phyloP scores from a whole-genome alignment of 2,888 invertebrate genomes.

The Lasioglossum marginatum region DNA sequence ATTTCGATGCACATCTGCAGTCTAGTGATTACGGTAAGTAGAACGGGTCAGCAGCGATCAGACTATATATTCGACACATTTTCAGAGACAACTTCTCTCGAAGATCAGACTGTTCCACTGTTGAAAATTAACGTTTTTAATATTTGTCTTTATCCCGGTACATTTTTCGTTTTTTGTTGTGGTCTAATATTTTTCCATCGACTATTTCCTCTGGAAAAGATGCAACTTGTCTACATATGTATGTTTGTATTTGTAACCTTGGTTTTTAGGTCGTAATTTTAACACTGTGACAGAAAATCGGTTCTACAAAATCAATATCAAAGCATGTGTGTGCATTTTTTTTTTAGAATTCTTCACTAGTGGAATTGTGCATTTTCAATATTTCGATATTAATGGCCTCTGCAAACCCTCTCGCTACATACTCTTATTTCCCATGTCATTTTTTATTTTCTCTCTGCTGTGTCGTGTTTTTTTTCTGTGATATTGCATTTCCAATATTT shows the following conservation, averaged over 20 bases:
- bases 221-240: not conserved
- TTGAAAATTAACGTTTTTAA: not conserved
- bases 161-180: not conserved
- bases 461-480: not conserved
- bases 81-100: not conserved
- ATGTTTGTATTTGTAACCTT: too few relatives aligned
- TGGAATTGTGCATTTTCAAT: not conserved
- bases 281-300: not conserved
- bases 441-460: not conserved
- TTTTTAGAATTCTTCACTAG: not conserved
- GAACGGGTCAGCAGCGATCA: slow-evolving; percentile 5
- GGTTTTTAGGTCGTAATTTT: not conserved
- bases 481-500: not conserved
- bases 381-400: not conserved
- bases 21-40: slow-evolving; percentile 5
- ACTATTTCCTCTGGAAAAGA: not conserved
- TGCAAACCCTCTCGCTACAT: not conserved
- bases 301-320: not conserved
- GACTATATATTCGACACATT: not conserved
- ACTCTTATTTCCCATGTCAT: not conserved
- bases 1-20: slow-evolving; percentile 4
- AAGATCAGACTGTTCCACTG: not conserved
- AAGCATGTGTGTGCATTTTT: not conserved
- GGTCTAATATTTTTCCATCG: not conserved
- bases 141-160: not conserved